Evolutionary conservation across 2,113 vertebrate species (phyloP), one percentile per base, ranked within the genome.

Genomic region (Cervus canadensis): DNA sequence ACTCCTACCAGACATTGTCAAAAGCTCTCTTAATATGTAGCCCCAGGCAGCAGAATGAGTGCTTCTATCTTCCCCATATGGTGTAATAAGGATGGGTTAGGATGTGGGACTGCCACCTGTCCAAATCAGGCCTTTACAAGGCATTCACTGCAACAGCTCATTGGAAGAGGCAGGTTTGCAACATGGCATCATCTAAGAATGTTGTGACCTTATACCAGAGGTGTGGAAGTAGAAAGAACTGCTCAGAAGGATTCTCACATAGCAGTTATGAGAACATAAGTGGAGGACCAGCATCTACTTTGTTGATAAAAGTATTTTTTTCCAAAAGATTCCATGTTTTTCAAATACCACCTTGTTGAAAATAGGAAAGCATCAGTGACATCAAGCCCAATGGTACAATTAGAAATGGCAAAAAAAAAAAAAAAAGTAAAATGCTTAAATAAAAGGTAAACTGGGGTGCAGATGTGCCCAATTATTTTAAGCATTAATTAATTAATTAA

Each of bases 391-490:
- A 48, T 0, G 1, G 26, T 60, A 86, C 36, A 97, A 93, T 88
- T 54, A 89, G 60, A 96, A 94, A 90, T 84, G 79, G n/a, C 78
- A 95, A 83, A 76, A 87, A 71, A 71, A 87, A 94, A 54, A 54
- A 52, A 52, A 67, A 59, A 25, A 36, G n/a, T 50, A 67, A 91
- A 88, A 62, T 56, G 28, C 76, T 93, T 87, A 94, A 84, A 91
- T 83, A 83, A 81, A 92, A 95, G 76, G 86, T 90, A 95, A 89
- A 95, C 7, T 79, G 26, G 4, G 30, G 87, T 88, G 10, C 7
- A 91, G 43, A 79, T 50, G 67, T 48, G 50, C 64, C 81, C 88
- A 97, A 94, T 97, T 97, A 98, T 89, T 94, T 95, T 96, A 79
- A 91, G 50, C 26, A 89, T 86, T 74, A 74, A 74, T 71, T 11